Conservation (phyloP, 2,888 invertebrate genomes). For the Conus canariensis region DNA sequence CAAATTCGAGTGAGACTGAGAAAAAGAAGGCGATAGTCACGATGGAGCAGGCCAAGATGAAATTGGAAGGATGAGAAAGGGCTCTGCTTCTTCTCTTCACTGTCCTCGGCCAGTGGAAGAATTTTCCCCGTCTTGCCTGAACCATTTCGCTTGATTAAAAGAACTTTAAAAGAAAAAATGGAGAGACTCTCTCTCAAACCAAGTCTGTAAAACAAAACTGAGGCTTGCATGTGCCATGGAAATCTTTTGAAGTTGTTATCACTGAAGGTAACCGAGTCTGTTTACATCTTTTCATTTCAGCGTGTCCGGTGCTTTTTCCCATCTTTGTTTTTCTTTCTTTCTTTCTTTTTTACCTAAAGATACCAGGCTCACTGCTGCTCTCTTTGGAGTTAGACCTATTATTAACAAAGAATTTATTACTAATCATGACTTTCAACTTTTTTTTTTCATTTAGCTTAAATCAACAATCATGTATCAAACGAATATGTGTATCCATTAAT, state of each 20-base stretch:
- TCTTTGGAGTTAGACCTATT: too few relatives aligned
- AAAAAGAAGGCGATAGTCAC: constrained; percentile 9
- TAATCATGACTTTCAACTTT: too few relatives aligned
- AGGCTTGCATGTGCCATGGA: background rate
- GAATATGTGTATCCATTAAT: too few relatives aligned
- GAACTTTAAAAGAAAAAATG: background rate
- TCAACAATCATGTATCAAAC: too few relatives aligned
- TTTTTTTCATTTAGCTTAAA: too few relatives aligned
- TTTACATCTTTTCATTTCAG: background rate
- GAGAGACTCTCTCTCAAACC: background rate
- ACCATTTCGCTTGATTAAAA: background rate
- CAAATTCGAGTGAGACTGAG: constrained; percentile 48
- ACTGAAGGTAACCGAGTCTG: background rate
- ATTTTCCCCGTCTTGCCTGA: background rate
- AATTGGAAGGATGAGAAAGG: background rate
- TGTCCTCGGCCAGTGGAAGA: background rate
- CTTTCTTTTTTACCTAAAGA: too few relatives aligned
- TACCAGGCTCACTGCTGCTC: too few relatives aligned
- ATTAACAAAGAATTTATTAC: too few relatives aligned
- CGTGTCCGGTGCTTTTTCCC: too few relatives aligned
- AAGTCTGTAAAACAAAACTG: background rate
- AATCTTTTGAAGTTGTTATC: background rate
- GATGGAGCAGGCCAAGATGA: background rate
- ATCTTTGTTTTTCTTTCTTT: too few relatives aligned
- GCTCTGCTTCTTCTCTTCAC: background rate